Percentiles rank a stretch among this genome's conserved stretches.
phyloP scores from a whole-genome alignment of 2,888 invertebrate species.

The Conus canariensis region DNA sequence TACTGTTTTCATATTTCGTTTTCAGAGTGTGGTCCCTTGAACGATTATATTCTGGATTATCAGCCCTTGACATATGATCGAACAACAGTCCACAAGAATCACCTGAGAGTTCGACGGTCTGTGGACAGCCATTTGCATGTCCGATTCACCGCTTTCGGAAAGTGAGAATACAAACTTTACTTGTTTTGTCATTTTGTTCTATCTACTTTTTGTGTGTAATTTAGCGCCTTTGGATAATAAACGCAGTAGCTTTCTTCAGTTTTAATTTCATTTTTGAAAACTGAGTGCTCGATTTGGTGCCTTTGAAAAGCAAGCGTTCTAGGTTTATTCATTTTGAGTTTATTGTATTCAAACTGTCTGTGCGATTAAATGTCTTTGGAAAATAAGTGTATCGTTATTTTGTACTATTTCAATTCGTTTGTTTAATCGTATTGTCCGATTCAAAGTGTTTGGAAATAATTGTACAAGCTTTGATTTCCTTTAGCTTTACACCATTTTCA shows the following conservation, averaged over 20 bases:
- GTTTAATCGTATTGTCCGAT: not conserved
- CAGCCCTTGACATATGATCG: slow-evolving; percentile 65
- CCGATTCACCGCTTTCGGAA: slow-evolving; percentile 66
- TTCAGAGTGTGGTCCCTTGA: slow-evolving; percentile 61
- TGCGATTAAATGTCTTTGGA: not conserved
- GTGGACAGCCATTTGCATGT: slow-evolving; percentile 56
- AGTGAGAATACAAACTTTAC: slow-evolving; percentile 47
- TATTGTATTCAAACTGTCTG: not conserved
- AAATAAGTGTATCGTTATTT: not conserved
- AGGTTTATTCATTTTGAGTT: not conserved
- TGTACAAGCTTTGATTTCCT: not conserved
- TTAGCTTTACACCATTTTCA: not conserved
- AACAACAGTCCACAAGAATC: slow-evolving; percentile 58
- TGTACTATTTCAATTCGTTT: not conserved
- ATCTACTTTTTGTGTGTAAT: no score
- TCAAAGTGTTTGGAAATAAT: not conserved
- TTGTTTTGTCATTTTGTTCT: not conserved
- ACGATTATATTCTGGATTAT: slow-evolving; percentile 71
- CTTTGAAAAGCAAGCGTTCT: no score
- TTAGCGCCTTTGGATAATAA: no score
- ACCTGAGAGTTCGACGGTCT: slow-evolving; percentile 62
- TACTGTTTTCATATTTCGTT: not conserved
- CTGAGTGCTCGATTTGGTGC: no score
- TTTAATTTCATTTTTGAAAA: no score
- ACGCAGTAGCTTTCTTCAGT: no score